Evolutionary conservation across 1,140 invertebrate species (phyloP), one percentile per base, ranked within the genome.

Genomic region (Caenorhabditis briggsae): DNA sequence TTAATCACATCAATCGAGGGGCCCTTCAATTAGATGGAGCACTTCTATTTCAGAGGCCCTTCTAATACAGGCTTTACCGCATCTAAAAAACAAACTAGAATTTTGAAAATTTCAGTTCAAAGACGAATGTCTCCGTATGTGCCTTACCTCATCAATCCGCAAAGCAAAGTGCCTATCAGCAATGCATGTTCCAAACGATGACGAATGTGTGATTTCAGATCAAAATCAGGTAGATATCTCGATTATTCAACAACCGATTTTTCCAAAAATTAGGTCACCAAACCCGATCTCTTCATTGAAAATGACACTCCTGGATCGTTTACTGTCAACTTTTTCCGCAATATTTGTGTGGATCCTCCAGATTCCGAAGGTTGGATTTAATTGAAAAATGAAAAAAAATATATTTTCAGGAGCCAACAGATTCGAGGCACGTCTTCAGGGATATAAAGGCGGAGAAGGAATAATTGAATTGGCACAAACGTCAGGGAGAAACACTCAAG

Each of bases 111-210:
- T 83, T 83, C 82, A 83, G 82, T 83, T 83, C 58, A 83, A 83
- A 83, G 82, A 83, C 18, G 82, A 83, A 58, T 83, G 82, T 20
- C 82, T 83, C 8, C 82, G 82, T n/a, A 59, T 83, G 82, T 83
- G 82, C 18, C 20, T 83, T n/a, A 59, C 82, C 6, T 58, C 82
- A n/a, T 58, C 58, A 14, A 83, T 61, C 41, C 82, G 82, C 58
- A 64, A 50, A 46, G 55, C 82, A 20, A 83, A 83, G 41, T 83
- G 82, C 20, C 55, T 83, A 23, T 83, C 82, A 48, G 82, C 82
- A 83, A 83, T 83, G 82, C 82, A 83, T 25, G 82, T 83, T 25
- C 82, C 82, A 7, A 59, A 58, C 23, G 82, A 83, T 48, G 58
- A 83, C 33, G 55, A 83, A 83, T 83, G 82, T 25, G 58, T 83